Percentiles rank a stretch among this genome's conserved stretches.
phyloP scores from a whole-genome alignment of 2,113 vertebrate species.

The Hassar affinis region DNA sequence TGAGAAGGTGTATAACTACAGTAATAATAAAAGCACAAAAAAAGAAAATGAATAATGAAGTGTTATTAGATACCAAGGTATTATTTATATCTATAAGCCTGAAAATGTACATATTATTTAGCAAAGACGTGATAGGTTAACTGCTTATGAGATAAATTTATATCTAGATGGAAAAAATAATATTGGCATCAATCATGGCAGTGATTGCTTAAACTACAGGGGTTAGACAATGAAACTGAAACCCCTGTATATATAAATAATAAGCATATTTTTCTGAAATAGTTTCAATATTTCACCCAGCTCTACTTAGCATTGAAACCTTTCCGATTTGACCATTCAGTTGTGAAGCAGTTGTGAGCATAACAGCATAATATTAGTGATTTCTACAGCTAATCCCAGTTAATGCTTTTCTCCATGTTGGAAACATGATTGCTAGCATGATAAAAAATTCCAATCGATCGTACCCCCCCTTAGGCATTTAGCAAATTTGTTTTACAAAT shows the following conservation, averaged over 20 bases:
- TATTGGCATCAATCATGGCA: background rate
- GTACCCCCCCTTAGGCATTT: background rate
- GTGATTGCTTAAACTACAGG: background rate
- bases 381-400: background rate
- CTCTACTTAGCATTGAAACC: background rate
- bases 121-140: background rate
- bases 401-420: background rate
- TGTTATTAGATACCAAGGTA: background rate
- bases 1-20: background rate
- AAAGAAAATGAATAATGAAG: background rate
- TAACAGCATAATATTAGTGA: background rate
- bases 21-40: background rate
- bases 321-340: background rate
- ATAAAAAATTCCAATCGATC: background rate
- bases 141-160: too few relatives aligned
- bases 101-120: background rate
- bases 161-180: too few relatives aligned
- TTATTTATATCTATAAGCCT: too few relatives aligned
- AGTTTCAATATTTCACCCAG: background rate
- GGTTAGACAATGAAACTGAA: background rate
- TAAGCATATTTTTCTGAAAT: background rate
- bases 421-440: background rate
- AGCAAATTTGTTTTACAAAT: slow-evolving; percentile 2
- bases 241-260: background rate
- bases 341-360: background rate